Conservation (phyloP, 2,113 vertebrate genomes). For the Takifugu bimaculatus region DNA sequence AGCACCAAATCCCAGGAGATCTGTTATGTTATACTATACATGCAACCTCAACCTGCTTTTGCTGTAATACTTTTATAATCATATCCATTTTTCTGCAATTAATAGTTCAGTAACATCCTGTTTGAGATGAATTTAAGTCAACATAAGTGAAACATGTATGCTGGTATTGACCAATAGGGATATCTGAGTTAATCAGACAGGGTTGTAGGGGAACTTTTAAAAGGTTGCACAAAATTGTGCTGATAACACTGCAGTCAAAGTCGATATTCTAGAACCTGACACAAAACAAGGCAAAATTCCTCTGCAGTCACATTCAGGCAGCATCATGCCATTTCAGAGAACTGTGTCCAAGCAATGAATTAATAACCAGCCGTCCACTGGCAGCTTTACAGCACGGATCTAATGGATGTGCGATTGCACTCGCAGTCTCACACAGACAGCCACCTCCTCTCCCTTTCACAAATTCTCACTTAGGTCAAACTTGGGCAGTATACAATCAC, state of each 20-base stretch:
- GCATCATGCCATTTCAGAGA: conserved; percentile 1
- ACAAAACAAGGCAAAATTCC: neutral
- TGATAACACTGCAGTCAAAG: too few relatives aligned
- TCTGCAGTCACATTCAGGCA: neutral
- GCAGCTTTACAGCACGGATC: conserved; percentile 8
- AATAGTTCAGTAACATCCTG: neutral
- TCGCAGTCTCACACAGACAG: conserved; percentile 4
- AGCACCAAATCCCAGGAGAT: too few relatives aligned
- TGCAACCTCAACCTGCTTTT: neutral
- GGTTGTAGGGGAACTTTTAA: neutral
- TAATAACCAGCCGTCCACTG: conserved; percentile 20
- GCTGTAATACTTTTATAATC: neutral
- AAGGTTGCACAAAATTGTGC: too few relatives aligned
- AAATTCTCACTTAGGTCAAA: conserved; percentile 50
- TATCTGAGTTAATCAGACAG: neutral
- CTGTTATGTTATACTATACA: too few relatives aligned
- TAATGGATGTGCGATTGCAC: neutral
- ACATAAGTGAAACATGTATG: neutral
- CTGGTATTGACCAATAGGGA: neutral
- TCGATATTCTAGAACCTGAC: neutral
- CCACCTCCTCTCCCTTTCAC: conserved; percentile 29
- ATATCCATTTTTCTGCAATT: neutral
- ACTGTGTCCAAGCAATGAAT: conserved; percentile 12
- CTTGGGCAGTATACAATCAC: conserved; percentile 45
- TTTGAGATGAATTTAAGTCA: neutral